These are phyloP conservation scores for Mythimna vitellina DNA, from an alignment of 2,888 invertebrate genomes.

Conservation along the genomic window DNA sequence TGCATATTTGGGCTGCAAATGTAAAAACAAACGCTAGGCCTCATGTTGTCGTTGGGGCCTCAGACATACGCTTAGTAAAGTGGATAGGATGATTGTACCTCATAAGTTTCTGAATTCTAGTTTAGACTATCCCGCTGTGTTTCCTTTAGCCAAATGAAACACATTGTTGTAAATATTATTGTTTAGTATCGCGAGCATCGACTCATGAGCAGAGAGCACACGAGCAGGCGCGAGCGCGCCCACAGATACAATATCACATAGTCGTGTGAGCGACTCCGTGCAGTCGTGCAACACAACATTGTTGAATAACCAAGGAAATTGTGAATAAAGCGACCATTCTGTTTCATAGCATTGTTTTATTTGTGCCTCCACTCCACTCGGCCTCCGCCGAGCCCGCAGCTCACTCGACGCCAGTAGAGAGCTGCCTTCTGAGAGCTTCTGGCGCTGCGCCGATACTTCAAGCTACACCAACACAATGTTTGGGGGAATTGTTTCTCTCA, in stretches of 20 bases:
- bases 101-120: conserved; percentile 85
- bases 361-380: conserved; percentile 48
- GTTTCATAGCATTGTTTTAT: conserved; percentile 84
- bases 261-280: conserved; percentile 88
- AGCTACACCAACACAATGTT: too few species aligned
- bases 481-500: too few species aligned
- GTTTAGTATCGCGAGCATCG: conserved; percentile 68
- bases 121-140: conserved; percentile 73
- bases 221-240: conserved; percentile 57
- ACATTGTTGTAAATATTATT: conserved; percentile 82
- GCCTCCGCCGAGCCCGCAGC: background rate
- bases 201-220: conserved; percentile 9
- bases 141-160: conserved; percentile 70
- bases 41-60: conserved; percentile 83
- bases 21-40: conserved; percentile 80
- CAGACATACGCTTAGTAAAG: conserved; percentile 89
- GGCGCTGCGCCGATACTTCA: too few species aligned
- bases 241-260: conserved; percentile 81
- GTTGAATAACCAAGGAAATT: conserved; percentile 89
- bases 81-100: conserved; percentile 85
- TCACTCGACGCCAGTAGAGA: too few species aligned
- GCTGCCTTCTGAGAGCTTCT: too few species aligned
- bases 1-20: conserved; percentile 57
- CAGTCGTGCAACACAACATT: conserved; percentile 76
- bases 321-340: conserved; percentile 90